Base-by-base conservation (phyloP, 1,140 invertebrate genomes). In the Chelonus insularis region DNA sequence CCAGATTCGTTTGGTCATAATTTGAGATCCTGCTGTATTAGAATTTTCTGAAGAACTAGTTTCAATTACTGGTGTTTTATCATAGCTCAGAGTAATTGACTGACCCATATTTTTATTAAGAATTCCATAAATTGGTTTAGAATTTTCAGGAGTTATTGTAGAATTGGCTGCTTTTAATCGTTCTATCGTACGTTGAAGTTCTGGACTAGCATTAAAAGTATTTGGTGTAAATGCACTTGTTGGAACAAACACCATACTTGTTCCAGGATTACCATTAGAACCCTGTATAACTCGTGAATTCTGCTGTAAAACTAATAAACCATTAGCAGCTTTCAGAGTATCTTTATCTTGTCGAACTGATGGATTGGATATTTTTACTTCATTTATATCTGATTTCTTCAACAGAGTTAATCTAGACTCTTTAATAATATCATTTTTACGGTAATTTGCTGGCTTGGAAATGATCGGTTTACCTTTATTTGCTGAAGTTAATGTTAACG, bases 361-460 rank as follows among this genome's bases (percentile, higher is more conserved):
- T 12, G 34, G 25, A 52, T 54, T 54, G 34, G 12, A 16, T 2
- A 50, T 18, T 29, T 50, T 60, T 8, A 12, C 20, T 7, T 47
- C 43, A 1, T n/a, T 41, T 9, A 2, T 11, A n/a, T 55, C 45
- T 21, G 63, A 54, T 5, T 60, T 63, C 8, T 69, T 66, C 18
- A 68, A 34, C 0, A 74, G 12, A 18, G 59, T 73, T 0, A 78
- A 45, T 14, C 66, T 74, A 0, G 78, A 65, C 0, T 72, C 72
- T 57, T 73, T 71, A 18, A 78, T 43, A 0, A 78, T 57, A 39
- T 64, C 50, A 11, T 70, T 73, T 18, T 60, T 64, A 0, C 34
- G 4, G 14, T 64, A 70, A 60, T 20, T 69, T 7, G 41, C 21
- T 0, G 66, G 57, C 32, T 32, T 62, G 20, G 55, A 52, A 1